Conservation (phyloP, 2,797 vertebrate species). For the Darevskia mixta region DNA sequence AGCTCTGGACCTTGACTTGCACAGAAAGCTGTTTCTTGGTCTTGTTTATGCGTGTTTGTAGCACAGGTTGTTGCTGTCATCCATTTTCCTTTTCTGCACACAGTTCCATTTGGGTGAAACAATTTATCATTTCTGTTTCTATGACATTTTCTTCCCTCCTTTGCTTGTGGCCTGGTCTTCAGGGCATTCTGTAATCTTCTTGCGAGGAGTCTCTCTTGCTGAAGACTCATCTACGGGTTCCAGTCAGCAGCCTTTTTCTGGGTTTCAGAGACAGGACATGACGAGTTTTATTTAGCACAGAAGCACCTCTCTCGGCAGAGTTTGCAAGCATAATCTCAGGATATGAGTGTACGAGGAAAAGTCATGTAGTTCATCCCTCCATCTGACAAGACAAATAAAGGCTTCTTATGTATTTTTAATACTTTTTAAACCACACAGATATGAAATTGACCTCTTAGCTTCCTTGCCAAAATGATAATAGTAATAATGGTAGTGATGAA, state of each 20-base stretch:
- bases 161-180: background rate
- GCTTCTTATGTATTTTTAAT: slow-evolving; percentile 4
- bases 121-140: slow-evolving; percentile 37
- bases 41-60: slow-evolving; percentile 21
- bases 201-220: background rate
- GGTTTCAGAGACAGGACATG: background rate
- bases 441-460: slow-evolving; percentile 9
- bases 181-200: background rate
- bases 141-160: background rate
- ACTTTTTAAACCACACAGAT: background rate
- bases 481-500: slow-evolving; percentile 8
- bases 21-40: slow-evolving; percentile 24
- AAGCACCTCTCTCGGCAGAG: background rate
- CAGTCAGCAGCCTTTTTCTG: background rate
- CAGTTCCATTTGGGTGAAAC: slow-evolving; percentile 14
- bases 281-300: background rate
- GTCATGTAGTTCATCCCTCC: background rate
- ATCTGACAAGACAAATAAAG: slow-evolving; percentile 6
- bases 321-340: background rate
- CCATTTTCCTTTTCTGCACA: slow-evolving; percentile 23
- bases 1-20: slow-evolving; percentile 26
- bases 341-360: background rate
- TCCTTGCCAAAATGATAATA: slow-evolving; percentile 23
- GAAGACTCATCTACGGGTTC: background rate
- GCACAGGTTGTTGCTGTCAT: slow-evolving; percentile 23